Conservation (phyloP, 2,888 invertebrate genomes). For the Lacanobia oleracea region DNA sequence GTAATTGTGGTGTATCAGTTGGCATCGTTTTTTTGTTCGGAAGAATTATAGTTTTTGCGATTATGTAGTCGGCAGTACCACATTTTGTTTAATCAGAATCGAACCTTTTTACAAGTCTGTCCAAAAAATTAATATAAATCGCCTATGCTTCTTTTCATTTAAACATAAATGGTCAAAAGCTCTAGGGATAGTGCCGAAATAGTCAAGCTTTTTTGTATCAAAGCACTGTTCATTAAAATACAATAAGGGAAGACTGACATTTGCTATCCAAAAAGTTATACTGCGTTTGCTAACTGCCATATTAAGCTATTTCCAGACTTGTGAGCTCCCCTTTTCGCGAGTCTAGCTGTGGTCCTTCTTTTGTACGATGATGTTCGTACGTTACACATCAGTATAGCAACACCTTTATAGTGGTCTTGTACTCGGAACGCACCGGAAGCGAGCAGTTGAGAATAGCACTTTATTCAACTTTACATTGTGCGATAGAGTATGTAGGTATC, state of each 20-base stretch:
- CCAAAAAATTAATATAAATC: too few species aligned
- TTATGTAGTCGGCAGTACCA: too few species aligned
- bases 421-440: conserved; percentile 69
- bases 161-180: too few species aligned
- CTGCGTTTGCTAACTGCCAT: background rate
- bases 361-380: background rate
- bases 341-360: background rate
- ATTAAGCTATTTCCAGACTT: background rate
- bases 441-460: conserved; percentile 71
- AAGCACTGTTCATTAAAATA: too few species aligned
- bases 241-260: background rate
- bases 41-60: background rate
- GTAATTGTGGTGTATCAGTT: background rate
- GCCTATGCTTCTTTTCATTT: too few species aligned
- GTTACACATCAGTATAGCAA: conserved; percentile 28
- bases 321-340: background rate
- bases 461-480: conserved; percentile 66
- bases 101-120: too few species aligned
- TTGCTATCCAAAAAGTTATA: too few species aligned
- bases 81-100: too few species aligned
- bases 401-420: conserved; percentile 30
- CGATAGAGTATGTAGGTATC: conserved; percentile 31
- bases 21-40: background rate
- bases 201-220: too few species aligned
- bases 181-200: too few species aligned